Evolutionary conservation across 1,140 invertebrate genomes (phyloP).

Genomic region (Drosophila arawakana): DNA sequence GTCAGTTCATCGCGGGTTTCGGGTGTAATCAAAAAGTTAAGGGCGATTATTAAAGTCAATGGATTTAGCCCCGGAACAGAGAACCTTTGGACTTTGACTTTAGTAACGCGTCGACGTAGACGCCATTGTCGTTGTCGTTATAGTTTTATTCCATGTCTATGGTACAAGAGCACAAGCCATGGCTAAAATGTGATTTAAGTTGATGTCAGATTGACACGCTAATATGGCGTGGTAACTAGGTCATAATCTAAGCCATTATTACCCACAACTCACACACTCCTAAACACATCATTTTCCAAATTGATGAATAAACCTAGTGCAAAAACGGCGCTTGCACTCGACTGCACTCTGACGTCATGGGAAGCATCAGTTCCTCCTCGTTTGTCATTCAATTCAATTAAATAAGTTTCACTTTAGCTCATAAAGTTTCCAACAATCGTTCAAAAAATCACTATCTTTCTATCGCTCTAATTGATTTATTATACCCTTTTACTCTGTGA

Average conservation of each 20-base stretch:
- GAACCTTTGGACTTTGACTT: conserved; percentile 36
- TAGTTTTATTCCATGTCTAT: conserved; percentile 70
- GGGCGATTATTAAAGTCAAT: conserved; percentile 18
- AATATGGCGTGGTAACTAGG: conserved; percentile 62
- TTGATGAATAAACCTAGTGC: conserved; percentile 34
- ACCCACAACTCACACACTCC: conserved; percentile 5
- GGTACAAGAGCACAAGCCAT: conserved; percentile 47
- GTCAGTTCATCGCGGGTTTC: conserved; percentile 11
- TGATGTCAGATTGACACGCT: conserved; percentile 76
- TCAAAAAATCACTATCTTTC: conserved; percentile 22
- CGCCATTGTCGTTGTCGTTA: conserved; percentile 49
- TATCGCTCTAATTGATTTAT: conserved; percentile 62
- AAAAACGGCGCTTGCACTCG: conserved; percentile 49
- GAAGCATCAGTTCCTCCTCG: neutral
- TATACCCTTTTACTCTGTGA: too few species aligned
- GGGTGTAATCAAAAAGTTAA: conserved; percentile 24
- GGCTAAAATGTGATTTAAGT: conserved; percentile 74
- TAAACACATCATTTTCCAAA: conserved; percentile 57
- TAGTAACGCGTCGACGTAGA: conserved; percentile 4
- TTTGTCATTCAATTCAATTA: conserved; percentile 79
- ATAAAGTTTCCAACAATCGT: conserved; percentile 12
- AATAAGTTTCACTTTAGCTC: conserved; percentile 55
- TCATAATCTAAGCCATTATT: conserved; percentile 58
- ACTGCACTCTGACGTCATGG: conserved; percentile 56
- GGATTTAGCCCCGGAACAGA: neutral